Evolutionary conservation across 2,888 invertebrate species (phyloP).

Genomic region (Epistrophe eligans): DNA sequence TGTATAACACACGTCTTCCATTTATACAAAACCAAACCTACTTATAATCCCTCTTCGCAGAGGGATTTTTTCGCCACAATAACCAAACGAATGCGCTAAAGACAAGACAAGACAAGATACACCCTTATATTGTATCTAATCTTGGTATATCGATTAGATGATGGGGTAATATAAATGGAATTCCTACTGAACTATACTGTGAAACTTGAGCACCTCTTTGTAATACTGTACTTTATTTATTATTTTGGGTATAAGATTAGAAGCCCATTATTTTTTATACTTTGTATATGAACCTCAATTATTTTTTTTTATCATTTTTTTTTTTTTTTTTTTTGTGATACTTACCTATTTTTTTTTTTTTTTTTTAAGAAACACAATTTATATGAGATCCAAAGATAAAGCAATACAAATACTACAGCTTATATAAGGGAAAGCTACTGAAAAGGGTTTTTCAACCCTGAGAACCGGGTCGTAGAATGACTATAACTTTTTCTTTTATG

Average conservation of each 20-base stretch:
- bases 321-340: background rate
- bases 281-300: background rate
- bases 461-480: too few relatives aligned
- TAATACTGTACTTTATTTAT: background rate
- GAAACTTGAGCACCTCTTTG: background rate
- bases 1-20: background rate
- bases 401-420: too few relatives aligned
- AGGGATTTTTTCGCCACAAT: background rate
- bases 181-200: background rate
- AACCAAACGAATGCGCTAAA: too few relatives aligned
- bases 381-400: background rate
- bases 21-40: background rate
- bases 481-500: too few relatives aligned
- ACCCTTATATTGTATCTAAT: background rate
- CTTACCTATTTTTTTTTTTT: too few relatives aligned
- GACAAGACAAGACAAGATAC: background rate
- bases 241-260: background rate
- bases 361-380: too few relatives aligned
- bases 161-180: background rate
- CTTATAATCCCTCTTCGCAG: background rate
- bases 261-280: background rate
- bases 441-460: too few relatives aligned
- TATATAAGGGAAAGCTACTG: too few relatives aligned
- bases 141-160: conserved; percentile 2
- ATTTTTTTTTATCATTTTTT: background rate